Conservation (phyloP, 2,797 vertebrate species). For the Lithobates pipiens region DNA sequence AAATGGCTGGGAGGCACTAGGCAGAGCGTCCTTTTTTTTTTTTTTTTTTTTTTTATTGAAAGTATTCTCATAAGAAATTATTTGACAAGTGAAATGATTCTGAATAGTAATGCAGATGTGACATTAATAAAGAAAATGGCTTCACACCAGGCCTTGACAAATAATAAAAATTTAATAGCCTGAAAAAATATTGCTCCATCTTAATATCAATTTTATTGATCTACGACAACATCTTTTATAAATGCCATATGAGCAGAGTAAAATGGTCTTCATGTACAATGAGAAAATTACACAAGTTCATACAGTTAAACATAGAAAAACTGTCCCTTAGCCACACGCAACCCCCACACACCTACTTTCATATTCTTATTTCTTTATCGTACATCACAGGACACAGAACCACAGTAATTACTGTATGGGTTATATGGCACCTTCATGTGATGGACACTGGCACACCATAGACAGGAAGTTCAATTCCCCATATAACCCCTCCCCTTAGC, state of each 20-base stretch:
- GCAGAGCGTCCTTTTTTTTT: background rate
- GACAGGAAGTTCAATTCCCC: too few species aligned
- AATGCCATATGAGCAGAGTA: too few species aligned
- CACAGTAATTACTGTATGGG: too few species aligned
- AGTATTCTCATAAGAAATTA: slow-evolving; percentile 25
- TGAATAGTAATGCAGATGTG: slow-evolving; percentile 3
- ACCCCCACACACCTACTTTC: too few species aligned
- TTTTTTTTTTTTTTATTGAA: slow-evolving; percentile 18
- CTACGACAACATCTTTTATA: background rate
- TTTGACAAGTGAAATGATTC: background rate
- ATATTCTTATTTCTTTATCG: too few species aligned
- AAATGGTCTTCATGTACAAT: background rate
- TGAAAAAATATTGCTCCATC: background rate
- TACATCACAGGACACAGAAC: too few species aligned
- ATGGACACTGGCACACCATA: too few species aligned
- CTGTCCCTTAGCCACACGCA: too few species aligned
- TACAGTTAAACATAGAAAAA: background rate
- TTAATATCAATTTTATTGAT: background rate
- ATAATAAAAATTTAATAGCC: slow-evolving; percentile 19
- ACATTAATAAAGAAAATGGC: slow-evolving; percentile 28
- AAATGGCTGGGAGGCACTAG: slow-evolving; percentile 21
- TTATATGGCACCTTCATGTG: too few species aligned
- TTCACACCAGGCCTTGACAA: slow-evolving; percentile 15
- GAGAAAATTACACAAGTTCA: too few species aligned
- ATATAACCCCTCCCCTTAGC: too few species aligned